Evolutionary conservation across 2,888 invertebrate genomes (phyloP).

Genomic region (Rutpela maculata): DNA sequence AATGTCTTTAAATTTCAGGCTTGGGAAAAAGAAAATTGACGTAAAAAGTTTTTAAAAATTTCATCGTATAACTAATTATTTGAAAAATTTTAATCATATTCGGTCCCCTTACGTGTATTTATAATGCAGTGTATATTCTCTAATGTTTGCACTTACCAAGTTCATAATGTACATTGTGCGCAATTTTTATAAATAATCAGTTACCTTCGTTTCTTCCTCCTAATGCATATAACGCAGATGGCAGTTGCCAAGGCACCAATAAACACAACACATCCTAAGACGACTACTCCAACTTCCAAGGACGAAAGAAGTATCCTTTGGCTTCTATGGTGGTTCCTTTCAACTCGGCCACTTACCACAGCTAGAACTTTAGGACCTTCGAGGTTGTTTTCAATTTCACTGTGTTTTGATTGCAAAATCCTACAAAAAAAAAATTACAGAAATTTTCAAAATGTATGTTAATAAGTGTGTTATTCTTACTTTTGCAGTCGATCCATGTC

Average conservation of each 20-base stretch:
- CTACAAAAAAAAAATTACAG: constrained; percentile 72
- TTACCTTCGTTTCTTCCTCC: constrained; percentile 78
- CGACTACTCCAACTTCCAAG: constrained; percentile 87
- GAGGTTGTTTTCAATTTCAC: constrained; percentile 79
- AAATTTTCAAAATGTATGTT: neutral
- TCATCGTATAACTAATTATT: no score
- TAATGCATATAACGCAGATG: constrained; percentile 84
- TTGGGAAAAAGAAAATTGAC: no score
- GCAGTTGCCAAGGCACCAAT: constrained; percentile 88
- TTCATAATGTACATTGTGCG: neutral
- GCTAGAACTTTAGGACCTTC: constrained; percentile 81
- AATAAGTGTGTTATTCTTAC: constrained; percentile 74
- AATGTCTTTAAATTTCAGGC: no score
- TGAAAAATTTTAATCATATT: no score
- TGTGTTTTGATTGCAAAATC: constrained; percentile 79
- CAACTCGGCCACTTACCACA: constrained; percentile 74
- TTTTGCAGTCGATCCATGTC: constrained; percentile 87
- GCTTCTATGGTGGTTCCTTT: constrained; percentile 70
- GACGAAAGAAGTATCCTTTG: constrained; percentile 78
- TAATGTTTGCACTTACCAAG: neutral
- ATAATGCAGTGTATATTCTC: no score
- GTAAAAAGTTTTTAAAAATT: no score
- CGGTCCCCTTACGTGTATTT: no score
- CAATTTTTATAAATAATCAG: neutral
- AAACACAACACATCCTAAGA: constrained; percentile 88